phyloP scores from a whole-genome alignment of 1,140 invertebrate species.

The Thaumatotibia leucotreta region DNA sequence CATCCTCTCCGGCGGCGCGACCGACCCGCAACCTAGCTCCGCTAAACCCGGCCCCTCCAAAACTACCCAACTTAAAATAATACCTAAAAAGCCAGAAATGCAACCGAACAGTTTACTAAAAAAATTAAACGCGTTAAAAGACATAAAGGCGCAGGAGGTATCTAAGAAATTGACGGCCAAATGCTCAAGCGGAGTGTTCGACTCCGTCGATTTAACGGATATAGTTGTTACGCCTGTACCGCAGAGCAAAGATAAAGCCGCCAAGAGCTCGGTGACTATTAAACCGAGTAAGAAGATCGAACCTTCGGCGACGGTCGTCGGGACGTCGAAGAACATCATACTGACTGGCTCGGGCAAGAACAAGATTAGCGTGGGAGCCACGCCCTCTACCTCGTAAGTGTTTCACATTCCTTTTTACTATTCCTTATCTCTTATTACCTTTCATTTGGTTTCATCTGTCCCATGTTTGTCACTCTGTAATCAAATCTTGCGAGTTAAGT shows the following conservation, averaged over 20 bases:
- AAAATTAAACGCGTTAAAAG: background rate
- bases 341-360: background rate
- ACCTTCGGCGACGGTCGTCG: slow-evolving; percentile 5
- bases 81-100: background rate
- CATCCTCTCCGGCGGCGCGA: background rate
- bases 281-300: slow-evolving; percentile 1
- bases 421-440: too few species aligned
- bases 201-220: slow-evolving; percentile 1
- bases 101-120: background rate
- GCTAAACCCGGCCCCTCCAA: background rate
- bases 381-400: slow-evolving; percentile 3
- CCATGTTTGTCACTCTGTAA: too few species aligned
- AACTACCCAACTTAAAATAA: background rate
- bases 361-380: background rate
- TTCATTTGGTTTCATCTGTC: too few species aligned
- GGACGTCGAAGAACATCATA: slow-evolving; percentile 33
- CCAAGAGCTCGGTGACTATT: background rate
- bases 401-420: background rate
- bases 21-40: background rate
- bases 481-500: too few species aligned
- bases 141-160: background rate
- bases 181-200: background rate
- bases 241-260: background rate
- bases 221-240: background rate
- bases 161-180: background rate